Evolutionary conservation across 2,888 invertebrate species (phyloP).

Genomic region (Drosophila basisetae): DNA sequence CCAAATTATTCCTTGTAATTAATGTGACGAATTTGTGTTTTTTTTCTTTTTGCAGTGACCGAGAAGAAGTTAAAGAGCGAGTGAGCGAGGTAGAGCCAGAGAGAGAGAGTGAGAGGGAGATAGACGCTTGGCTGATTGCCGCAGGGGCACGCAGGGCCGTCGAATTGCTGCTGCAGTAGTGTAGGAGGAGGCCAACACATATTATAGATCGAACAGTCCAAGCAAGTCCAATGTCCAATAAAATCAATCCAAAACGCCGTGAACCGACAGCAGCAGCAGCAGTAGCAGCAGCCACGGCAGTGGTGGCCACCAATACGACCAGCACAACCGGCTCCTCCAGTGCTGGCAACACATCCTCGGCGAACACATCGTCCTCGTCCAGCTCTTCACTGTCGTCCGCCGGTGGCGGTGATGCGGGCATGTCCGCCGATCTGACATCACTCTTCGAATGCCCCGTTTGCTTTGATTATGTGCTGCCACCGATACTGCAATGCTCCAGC

Average conservation of each 20-base stretch:
- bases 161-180: conserved; percentile 23
- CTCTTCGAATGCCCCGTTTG: conserved; percentile 98
- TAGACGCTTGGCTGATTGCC: conserved; percentile 11
- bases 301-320: conserved; percentile 73
- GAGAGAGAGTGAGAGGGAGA: neutral
- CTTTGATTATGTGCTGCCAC: conserved; percentile 99
- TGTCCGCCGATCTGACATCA: conserved; percentile 95
- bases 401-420: conserved; percentile 86
- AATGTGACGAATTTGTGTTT: conserved; percentile 22
- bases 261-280: conserved; percentile 82
- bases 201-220: conserved; percentile 28
- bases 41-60: conserved; percentile 38
- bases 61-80: conserved; percentile 7
- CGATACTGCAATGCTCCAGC: conserved; percentile 99
- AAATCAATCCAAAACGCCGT: conserved; percentile 85
- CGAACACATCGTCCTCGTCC: conserved; percentile 85
- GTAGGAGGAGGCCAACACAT: conserved; percentile 20
- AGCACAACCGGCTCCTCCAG: conserved; percentile 75
- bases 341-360: conserved; percentile 80
- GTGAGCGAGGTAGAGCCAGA: neutral
- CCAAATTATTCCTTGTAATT: neutral
- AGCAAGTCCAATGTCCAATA: conserved; percentile 84
- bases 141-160: conserved; percentile 13
- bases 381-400: conserved; percentile 85
- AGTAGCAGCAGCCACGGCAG: conserved; percentile 70